Conservation (phyloP, 2,888 invertebrate species). For the Hyppa rectilinea region DNA sequence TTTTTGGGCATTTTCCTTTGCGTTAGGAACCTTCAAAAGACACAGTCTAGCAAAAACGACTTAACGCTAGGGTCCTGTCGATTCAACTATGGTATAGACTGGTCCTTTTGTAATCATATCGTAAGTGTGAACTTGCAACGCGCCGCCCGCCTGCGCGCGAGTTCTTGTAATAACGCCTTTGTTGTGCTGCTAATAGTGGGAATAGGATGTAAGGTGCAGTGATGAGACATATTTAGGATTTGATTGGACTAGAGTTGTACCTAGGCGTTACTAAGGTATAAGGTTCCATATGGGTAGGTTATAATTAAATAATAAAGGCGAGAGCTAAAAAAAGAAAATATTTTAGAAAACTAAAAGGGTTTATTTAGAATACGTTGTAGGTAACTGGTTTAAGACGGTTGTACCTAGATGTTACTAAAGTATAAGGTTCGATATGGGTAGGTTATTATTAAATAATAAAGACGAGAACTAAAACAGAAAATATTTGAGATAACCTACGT, state of each 20-base stretch:
- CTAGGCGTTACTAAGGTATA: neutral
- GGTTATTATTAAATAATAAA: no score
- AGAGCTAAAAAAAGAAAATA: neutral
- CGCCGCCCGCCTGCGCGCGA: slow-evolving; percentile 60
- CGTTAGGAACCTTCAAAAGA: neutral
- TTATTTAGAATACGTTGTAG: no score
- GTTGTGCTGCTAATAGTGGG: slow-evolving; percentile 58
- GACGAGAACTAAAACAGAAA: no score
- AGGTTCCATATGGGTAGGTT: neutral
- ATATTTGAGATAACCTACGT: no score
- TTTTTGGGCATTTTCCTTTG: no score
- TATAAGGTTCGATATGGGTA: no score
- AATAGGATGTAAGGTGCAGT: slow-evolving; percentile 56
- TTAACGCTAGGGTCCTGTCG: neutral
- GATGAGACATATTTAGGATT: slow-evolving; percentile 32
- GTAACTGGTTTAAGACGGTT: no score
- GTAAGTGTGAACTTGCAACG: slow-evolving; percentile 12
- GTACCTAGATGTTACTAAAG: no score
- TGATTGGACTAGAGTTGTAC: slow-evolving; percentile 14
- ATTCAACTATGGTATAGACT: neutral
- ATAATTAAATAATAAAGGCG: no score
- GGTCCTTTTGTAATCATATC: slow-evolving; percentile 19
- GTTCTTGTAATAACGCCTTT: slow-evolving; percentile 58
- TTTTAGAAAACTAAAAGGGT: no score
- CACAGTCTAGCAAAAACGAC: no score